Evolutionary conservation across 1,140 invertebrate genomes (phyloP), one percentile per base, ranked within the genome.

Genomic region (Armadillidium nasatum): DNA sequence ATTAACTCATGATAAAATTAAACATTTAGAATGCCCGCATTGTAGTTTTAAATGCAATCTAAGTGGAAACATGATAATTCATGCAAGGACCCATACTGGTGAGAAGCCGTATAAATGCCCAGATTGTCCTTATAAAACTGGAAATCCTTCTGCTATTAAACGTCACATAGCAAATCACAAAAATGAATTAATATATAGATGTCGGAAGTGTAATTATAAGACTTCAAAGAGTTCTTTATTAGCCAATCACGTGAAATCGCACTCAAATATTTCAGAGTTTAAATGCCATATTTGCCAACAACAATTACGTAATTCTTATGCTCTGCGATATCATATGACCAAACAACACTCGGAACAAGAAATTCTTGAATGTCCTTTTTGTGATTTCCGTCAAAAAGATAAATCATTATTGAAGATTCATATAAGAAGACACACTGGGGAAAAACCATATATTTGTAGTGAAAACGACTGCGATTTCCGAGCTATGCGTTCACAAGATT

Each of bases 1-100:
- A 60, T 60, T 60, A 19, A 60, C 50, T 60, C 50, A 60, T 19
- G 50, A 60, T 60, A 60, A 60, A 60, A 60, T 60, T 60, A 60
- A 60, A 19, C 50, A 60, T 60, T 60, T 60, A 60, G 50, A 60
- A 19, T 60, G 50, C 7, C 50, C 50, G 11, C 50, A 60, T 60
- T 60, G 50, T 19, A 60, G 50, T 19, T 60, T 60, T 19, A 60
- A 60, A 19, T 60, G 50, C 19, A 60, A 7, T 60, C 11, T 60
- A 19, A 60, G 50, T 19, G 50, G 50, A 13, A 60, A 60, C 50
- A 60, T 60, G 50, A 60, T 60, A 15, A 60, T 60, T 60, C 50
- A 60, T 60, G 50, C 50, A 15, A 13, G 50, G 7, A 60, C 50
- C 0, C 50, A 60, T 7, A 60, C 50, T 60, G 50, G 50, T 3